phyloP scores from a whole-genome alignment of 2,888 invertebrate genomes.

The Cyrtodaria siliqua region DNA sequence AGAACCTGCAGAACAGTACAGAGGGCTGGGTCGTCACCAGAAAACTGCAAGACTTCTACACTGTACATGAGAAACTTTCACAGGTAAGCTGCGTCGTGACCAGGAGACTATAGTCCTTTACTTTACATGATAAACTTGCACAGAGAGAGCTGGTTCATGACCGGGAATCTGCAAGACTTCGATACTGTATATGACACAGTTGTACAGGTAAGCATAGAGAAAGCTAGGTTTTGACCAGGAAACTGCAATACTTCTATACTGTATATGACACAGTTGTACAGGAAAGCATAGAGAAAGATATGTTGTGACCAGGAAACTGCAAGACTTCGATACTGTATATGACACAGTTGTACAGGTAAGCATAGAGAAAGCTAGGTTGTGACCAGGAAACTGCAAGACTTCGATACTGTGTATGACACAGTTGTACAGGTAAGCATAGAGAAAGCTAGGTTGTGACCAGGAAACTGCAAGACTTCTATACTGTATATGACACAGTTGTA shows the following conservation, averaged over 20 bases:
- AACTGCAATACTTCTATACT: conserved; percentile 90
- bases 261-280: conserved; percentile 92
- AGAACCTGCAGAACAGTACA: conserved; percentile 80
- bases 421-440: conserved; percentile 86
- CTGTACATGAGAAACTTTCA: conserved; percentile 92
- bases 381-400: conserved; percentile 87
- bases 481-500: conserved; percentile 92
- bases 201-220: too few species aligned
- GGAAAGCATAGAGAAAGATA: conserved; percentile 84
- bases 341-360: conserved; percentile 89
- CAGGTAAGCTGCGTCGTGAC: conserved; percentile 86
- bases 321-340: conserved; percentile 92
- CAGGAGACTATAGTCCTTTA: conserved; percentile 89
- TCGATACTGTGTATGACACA: conserved; percentile 94
- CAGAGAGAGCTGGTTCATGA: conserved; percentile 76
- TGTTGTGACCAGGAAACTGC: conserved; percentile 86
- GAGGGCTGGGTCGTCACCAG: conserved; percentile 86
- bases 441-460: conserved; percentile 86
- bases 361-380: conserved; percentile 85
- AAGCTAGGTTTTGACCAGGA: conserved; percentile 86
- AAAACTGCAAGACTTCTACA: conserved; percentile 89
- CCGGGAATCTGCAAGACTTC: too few species aligned
- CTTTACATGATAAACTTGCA: conserved; percentile 92
- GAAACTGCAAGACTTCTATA: conserved; percentile 89
- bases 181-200: too few species aligned